phyloP scores from a whole-genome alignment of 2,797 vertebrate species.

The Amblyopsis hoosieri region DNA sequence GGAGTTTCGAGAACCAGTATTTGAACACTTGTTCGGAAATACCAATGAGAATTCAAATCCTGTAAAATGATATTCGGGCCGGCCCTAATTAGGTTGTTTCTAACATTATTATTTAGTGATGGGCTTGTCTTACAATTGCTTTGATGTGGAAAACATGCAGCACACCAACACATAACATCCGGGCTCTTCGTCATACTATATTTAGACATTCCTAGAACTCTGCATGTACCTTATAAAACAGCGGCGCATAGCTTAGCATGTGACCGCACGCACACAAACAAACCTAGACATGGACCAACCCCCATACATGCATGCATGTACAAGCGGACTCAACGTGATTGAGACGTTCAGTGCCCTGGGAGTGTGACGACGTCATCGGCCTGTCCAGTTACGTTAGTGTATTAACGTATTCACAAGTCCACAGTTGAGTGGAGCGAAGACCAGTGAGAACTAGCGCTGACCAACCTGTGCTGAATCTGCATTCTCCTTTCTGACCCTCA shows the following conservation, averaged over 20 bases:
- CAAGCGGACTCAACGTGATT: slow-evolving; percentile 57
- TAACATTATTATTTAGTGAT: no score
- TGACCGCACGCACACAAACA: slow-evolving; percentile 47
- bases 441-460: slow-evolving; percentile 65
- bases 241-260: slow-evolving; percentile 45
- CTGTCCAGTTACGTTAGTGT: slow-evolving; percentile 78
- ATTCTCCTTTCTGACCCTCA: slow-evolving; percentile 64
- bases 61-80: no score
- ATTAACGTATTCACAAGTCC: slow-evolving; percentile 67
- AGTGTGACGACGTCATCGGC: slow-evolving; percentile 79
- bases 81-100: no score
- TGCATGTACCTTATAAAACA: no score
- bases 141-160: no score
- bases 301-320: slow-evolving; percentile 28
- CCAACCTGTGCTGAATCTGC: slow-evolving; percentile 66
- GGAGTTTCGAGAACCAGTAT: no score
- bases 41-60: no score
- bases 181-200: no score
- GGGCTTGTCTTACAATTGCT: no score
- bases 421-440: slow-evolving; percentile 63
- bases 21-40: no score
- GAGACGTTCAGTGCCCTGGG: slow-evolving; percentile 63
- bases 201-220: no score
- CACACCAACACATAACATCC: no score
- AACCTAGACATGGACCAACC: slow-evolving; percentile 9